A percentile compares a stretch with the other conserved stretches of the same genome.
phyloP scores from a whole-genome alignment of 2,113 vertebrate genomes.

The Notothenia coriiceps region DNA sequence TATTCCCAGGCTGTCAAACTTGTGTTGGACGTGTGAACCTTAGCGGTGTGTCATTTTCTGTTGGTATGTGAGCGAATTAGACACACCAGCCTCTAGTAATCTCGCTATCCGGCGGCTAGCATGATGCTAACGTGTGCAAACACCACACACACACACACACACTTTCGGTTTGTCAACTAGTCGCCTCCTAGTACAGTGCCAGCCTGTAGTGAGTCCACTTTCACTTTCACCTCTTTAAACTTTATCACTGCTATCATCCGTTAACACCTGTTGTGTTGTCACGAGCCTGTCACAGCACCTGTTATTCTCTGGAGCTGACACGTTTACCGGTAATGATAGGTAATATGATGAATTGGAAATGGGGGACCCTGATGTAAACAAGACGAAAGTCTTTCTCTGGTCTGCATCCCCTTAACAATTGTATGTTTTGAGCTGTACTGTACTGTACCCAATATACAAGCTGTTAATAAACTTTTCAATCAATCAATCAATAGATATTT shows the following conservation, averaged over 20 bases:
- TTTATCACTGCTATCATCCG: neutral
- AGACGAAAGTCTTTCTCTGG: no score
- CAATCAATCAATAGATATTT: no score
- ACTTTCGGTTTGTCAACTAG: slow-evolving; percentile 54
- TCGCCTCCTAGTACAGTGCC: neutral
- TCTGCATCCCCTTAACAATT: no score
- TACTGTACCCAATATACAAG: no score
- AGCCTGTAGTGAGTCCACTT: slow-evolving; percentile 30
- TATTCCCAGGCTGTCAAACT: neutral
- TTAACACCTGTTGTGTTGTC: slow-evolving; percentile 74
- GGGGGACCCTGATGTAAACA: no score
- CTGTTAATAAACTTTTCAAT: no score
- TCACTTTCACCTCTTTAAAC: slow-evolving; percentile 63
- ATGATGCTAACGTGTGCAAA: slow-evolving; percentile 63
- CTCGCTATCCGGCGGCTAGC: slow-evolving; percentile 71
- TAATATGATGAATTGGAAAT: no score
- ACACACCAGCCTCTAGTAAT: slow-evolving; percentile 13
- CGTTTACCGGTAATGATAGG: neutral
- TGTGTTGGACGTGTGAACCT: slow-evolving; percentile 13
- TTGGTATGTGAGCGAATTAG: slow-evolving; percentile 1
- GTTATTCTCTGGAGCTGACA: neutral
- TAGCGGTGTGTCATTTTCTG: slow-evolving; percentile 35
- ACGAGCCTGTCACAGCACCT: slow-evolving; percentile 20
- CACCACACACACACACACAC: slow-evolving; percentile 6
- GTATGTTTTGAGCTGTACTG: no score